Evolutionary conservation across 1,140 invertebrate species (phyloP), one percentile per base, ranked within the genome.

Genomic region (Nasonia longicornis): DNA sequence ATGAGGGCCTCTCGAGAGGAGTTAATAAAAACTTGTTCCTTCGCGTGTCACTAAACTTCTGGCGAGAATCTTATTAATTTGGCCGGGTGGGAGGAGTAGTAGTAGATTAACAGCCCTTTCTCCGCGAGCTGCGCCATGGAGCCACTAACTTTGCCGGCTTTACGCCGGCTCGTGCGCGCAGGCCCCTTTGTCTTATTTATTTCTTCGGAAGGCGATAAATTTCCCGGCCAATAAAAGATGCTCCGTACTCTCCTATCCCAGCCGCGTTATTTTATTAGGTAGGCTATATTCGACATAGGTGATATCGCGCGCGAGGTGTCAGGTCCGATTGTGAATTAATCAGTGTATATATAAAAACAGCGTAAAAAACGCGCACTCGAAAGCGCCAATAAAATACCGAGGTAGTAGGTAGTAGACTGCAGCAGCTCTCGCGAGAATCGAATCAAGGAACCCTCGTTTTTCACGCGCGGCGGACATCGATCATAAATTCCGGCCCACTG

Each of bases 11-110:
- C 6, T 4, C 6, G 26, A 66, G 26, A 66, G n/a, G 70, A 79
- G 69, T 79, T 79, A 72, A 79, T 79, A 79, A 79, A 79, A 79
- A 79, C 48, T 73, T 73, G 3, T 73, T 26, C 26, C 26, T 26
- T 26, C 26, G 26, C 26, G 38, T 42, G 69, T 73, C 78, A 16
- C 78, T 66, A 71, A 78, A 78, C 0, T 78, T 71, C 52, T 10
- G n/a, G 78, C 63, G n/a, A 73, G 69, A 70, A 73, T 64, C 78
- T 58, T 73, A 79, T 72, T 79, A 72, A 79, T 79, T 79, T 70
- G 42, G 67, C 1, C 12, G 26, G 69, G 0, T n/a, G 2, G 52
- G 2, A 20, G 52, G 16, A 48, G 78, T 2, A 29, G 48, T 16
- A 20, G 29, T 73, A 64, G 78, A 79, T 79, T 73, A 79, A 73